phyloP scores from a whole-genome alignment of 2,888 invertebrate genomes.

The Drosophila kuntzei region DNA sequence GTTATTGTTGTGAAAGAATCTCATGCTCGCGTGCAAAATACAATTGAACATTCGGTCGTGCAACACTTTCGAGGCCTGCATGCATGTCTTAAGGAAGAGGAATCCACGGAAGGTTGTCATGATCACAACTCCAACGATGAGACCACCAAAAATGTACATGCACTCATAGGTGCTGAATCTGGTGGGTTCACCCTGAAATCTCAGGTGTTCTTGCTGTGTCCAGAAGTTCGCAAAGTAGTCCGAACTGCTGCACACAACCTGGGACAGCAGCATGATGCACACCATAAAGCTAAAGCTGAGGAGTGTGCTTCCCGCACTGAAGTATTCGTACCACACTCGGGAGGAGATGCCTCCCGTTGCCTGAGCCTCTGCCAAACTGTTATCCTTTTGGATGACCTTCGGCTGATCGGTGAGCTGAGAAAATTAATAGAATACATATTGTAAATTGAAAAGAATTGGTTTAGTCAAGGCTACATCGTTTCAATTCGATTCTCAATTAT shows the following conservation, averaged over 20 bases:
- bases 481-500: too few relatives aligned
- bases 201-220: conserved; percentile 85
- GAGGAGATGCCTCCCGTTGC: conserved; percentile 84
- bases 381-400: conserved; percentile 59
- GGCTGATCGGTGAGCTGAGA: conserved; percentile 52
- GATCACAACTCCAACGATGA: conserved; percentile 84
- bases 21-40: conserved; percentile 91
- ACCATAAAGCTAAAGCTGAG: conserved; percentile 85
- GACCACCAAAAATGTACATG: conserved; percentile 83
- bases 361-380: conserved; percentile 82
- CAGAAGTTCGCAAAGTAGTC: conserved; percentile 89
- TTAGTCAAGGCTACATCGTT: too few relatives aligned
- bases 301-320: conserved; percentile 86
- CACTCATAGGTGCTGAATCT: conserved; percentile 82
- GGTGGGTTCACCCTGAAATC: conserved; percentile 78
- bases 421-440: too few relatives aligned
- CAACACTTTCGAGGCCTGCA: conserved; percentile 90
- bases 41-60: conserved; percentile 93
- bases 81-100: conserved; percentile 90
- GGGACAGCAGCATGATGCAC: conserved; percentile 86
- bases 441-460: too few relatives aligned
- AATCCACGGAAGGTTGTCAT: conserved; percentile 88
- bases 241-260: conserved; percentile 87
- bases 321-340: conserved; percentile 86
- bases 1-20: conserved; percentile 94